These are phyloP conservation scores for Chaetodon auriga DNA, from an alignment of 2,113 vertebrate genomes.

Conservation along the genomic window DNA sequence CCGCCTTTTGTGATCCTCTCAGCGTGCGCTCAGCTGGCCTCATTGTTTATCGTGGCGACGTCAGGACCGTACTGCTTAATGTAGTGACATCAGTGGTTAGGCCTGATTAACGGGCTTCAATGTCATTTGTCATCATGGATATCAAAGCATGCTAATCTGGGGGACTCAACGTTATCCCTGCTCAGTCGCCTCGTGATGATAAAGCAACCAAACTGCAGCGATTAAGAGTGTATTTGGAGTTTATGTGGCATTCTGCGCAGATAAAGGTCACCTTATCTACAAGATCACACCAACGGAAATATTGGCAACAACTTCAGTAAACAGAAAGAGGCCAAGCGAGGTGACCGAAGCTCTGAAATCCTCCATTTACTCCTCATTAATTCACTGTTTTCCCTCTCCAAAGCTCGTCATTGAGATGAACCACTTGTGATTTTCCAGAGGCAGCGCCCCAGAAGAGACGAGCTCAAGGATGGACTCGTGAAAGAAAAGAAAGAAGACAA, in stretches of 20 bases:
- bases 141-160: constrained; percentile 53
- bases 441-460: constrained; percentile 9
- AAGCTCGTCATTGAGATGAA: constrained; percentile 34
- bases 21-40: constrained; percentile 42
- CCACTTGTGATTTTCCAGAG: constrained; percentile 29
- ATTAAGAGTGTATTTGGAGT: constrained; percentile 14
- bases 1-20: constrained; percentile 55
- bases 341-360: constrained; percentile 10
- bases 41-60: constrained; percentile 50
- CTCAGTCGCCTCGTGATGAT: neutral
- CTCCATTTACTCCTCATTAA: constrained; percentile 46
- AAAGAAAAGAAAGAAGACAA: constrained; percentile 49
- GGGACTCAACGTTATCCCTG: constrained; percentile 7
- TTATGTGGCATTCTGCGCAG: neutral
- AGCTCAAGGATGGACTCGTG: constrained; percentile 53
- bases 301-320: neutral
- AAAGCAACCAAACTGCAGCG: constrained; percentile 5
- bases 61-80: constrained; percentile 31
- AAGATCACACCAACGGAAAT: neutral
- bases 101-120: constrained; percentile 71
- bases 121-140: constrained; percentile 54
- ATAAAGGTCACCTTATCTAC: neutral
- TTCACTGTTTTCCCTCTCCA: neutral
- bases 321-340: neutral
- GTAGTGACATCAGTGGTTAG: constrained; percentile 62